Base-by-base conservation (phyloP, 2,888 invertebrate genomes). In the Dromius quadrimaculatus region DNA sequence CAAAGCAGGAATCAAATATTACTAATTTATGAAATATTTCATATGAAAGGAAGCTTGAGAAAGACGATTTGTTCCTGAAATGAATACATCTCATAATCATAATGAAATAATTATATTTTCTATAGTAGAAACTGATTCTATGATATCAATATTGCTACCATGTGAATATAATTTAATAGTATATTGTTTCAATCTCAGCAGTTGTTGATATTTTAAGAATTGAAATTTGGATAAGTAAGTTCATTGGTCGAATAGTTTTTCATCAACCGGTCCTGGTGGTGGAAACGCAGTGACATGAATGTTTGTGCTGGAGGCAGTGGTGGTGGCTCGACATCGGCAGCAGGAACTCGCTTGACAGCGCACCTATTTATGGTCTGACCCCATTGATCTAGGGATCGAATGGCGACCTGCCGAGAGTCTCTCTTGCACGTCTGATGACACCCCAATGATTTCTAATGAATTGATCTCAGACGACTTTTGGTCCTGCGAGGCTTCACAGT, bases 321-420 rank as follows among this genome's bases (percentile, higher is more conserved):
- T 5, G 13, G 8, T 5, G 19, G 45, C 15, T 2, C n/a, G n/a
- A n/a, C 13, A n/a, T 4, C n/a, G 45, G 50, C 19, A 22, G n/a
- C 17, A 11, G 63, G 32, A 50, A 28, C 47, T 65, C 47, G 32
- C 62, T 62, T 62, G 62, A 62, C 62, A 62, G 62, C 62, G 62
- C 75, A 78, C 77, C 78, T 78, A 78, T 78, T 78, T 78, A 78
- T 78, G 77, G 78, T 77, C 76, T 76, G 77, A 78, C 77, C 78
- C 73, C 77, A 77, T 77, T 79, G 78, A 79, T 78, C 78, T 77
- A 75, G 76, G 76, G 76, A 77, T 75, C 76, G 73, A 72, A 72
- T 75, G 41, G 66, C 57, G 76, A 76, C 76, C 76, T 76, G 73
- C 75, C 74, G 63, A 73, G 72, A 74, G 74, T 73, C 75, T 73